phyloP scores from a whole-genome alignment of 1,140 invertebrate genomes.

The Musca domestica region DNA sequence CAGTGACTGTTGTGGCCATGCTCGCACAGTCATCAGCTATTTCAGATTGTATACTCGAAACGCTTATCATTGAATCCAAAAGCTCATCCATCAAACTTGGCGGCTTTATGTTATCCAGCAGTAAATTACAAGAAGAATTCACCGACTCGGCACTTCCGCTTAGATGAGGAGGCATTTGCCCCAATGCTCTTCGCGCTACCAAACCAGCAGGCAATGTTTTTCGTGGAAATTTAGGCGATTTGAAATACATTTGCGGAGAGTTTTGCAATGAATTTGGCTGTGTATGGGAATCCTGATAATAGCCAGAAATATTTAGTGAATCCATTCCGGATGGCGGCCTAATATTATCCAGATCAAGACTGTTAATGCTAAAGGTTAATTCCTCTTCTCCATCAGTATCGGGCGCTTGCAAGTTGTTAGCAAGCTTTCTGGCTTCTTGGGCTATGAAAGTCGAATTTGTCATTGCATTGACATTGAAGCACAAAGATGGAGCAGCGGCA shows the following conservation, averaged over 20 bases:
- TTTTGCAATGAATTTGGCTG: conserved; percentile 41
- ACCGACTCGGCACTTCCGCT: conserved; percentile 54
- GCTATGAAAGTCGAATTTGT: conserved; percentile 70
- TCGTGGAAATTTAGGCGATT: conserved; percentile 56
- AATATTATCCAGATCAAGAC: conserved; percentile 71
- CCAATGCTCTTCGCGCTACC: conserved; percentile 68
- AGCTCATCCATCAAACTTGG: conserved; percentile 78
- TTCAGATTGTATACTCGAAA: conserved; percentile 79
- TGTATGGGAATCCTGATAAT: conserved; percentile 31
- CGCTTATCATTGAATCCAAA: conserved; percentile 78
- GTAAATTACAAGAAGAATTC: conserved; percentile 58
- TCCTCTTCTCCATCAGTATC: conserved; percentile 40
- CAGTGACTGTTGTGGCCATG: conserved; percentile 47
- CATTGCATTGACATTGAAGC: conserved; percentile 51
- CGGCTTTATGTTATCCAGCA: conserved; percentile 75
- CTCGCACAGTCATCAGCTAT: conserved; percentile 59
- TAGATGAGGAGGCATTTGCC: conserved; percentile 37
- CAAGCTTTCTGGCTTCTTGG: conserved; percentile 69
- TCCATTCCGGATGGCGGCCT: conserved; percentile 77
- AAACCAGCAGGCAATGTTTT: conserved; percentile 68
- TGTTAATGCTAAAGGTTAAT: conserved; percentile 61
- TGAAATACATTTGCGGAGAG: conserved; percentile 38
- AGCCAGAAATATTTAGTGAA: conserved; percentile 41
- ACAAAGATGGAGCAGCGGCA: conserved; percentile 26
- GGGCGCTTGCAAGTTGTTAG: conserved; percentile 60